These are phyloP conservation scores for Trematomus bernacchii DNA, from an alignment of 2,797 vertebrate genomes.

Conservation along the genomic window DNA sequence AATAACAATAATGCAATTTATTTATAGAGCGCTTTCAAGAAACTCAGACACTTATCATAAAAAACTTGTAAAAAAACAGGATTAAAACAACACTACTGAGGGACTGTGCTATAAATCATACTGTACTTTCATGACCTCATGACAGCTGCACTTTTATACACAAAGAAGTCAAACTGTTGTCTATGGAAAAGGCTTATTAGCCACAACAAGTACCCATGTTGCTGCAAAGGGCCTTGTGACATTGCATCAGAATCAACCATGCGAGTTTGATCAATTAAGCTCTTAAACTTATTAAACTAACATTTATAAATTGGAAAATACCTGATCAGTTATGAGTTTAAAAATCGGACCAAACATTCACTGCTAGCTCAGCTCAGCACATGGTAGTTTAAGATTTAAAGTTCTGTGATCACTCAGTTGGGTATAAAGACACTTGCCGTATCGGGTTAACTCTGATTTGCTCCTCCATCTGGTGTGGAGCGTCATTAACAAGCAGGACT, in stretches of 20 bases:
- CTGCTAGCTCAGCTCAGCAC: not conserved
- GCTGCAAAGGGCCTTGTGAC: not conserved
- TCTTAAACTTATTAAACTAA: not conserved
- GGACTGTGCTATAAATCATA: too few relatives aligned
- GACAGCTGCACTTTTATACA: not conserved
- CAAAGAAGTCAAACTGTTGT: not conserved
- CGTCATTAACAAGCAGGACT: constrained; percentile 13
- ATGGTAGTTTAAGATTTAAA: not conserved
- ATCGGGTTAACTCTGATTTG: constrained; percentile 19
- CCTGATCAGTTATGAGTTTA: not conserved
- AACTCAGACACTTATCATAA: too few relatives aligned
- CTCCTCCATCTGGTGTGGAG: constrained; percentile 11
- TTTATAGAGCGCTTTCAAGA: too few relatives aligned
- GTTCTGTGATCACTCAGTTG: not conserved
- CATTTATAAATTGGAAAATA: not conserved
- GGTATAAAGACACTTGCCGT: not conserved
- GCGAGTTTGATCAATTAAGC: not conserved
- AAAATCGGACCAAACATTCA: not conserved
- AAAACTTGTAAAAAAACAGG: too few relatives aligned
- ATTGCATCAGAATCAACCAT: not conserved
- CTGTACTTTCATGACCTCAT: too few relatives aligned
- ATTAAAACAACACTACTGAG: too few relatives aligned
- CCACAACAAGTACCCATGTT: not conserved
- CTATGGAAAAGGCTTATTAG: not conserved
- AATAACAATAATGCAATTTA: too few relatives aligned